Percentiles rank a stretch among this genome's conserved stretches.
Conservation (phyloP, 2,797 vertebrate species). For the Trachurus trachurus region DNA sequence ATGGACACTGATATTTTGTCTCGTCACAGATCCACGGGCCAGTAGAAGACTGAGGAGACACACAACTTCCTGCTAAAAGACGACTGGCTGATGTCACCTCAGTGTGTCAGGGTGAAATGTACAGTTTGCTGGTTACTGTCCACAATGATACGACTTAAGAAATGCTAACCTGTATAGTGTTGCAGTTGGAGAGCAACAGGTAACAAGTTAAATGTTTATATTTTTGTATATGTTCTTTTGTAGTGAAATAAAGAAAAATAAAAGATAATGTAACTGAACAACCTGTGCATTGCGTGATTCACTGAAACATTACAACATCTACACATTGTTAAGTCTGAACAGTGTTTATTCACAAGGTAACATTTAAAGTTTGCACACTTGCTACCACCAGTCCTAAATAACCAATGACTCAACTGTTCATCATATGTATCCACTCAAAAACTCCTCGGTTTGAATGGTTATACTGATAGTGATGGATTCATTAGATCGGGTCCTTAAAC, state of each 20-base stretch:
- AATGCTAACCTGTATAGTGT: background rate
- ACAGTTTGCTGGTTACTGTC: background rate
- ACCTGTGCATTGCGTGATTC: conserved; percentile 27
- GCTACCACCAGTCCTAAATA: conserved; percentile 29
- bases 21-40: conserved; percentile 85
- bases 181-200: conserved; percentile 9
- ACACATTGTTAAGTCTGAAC: conserved; percentile 30
- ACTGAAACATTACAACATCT: conserved; percentile 31
- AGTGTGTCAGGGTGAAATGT: background rate
- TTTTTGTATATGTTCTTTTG: conserved; percentile 53
- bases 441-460: background rate
- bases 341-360: conserved; percentile 62
- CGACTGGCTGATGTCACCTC: background rate
- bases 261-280: background rate
- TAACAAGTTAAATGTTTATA: conserved; percentile 7
- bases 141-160: background rate
- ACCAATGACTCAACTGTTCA: background rate
- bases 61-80: background rate
- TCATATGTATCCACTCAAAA: conserved; percentile 24
- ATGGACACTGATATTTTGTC: conserved; percentile 18
- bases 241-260: conserved; percentile 45
- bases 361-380: conserved; percentile 45
- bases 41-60: conserved; percentile 77
- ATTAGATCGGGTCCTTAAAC: background rate
- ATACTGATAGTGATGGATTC: background rate